A percentile compares a stretch with the other conserved stretches of the same genome.
Conservation (phyloP, 2,113 vertebrate species). For the Pampusana beccarii region DNA sequence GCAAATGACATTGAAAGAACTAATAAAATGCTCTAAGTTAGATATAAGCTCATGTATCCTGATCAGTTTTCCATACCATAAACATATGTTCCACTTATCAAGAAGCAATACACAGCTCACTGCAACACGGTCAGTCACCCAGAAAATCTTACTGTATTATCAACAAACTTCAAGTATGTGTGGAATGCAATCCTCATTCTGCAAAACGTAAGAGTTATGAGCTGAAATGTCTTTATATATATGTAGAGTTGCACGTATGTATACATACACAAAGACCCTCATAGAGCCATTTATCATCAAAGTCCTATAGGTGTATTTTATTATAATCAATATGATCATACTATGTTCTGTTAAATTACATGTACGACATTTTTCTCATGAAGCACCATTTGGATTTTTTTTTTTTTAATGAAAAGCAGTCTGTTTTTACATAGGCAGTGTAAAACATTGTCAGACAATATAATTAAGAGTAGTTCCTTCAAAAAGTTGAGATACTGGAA, state of each 20-base stretch:
- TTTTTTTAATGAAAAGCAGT: background rate
- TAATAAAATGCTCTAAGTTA: background rate
- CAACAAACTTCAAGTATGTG: background rate
- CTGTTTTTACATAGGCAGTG: background rate
- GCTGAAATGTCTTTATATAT: background rate
- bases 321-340: background rate
- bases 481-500: background rate
- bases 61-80: background rate
- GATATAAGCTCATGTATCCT: background rate
- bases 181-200: background rate
- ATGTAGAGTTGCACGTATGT: background rate
- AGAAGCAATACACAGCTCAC: background rate
- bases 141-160: background rate
- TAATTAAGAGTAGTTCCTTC: background rate
- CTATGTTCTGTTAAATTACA: background rate
- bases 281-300: background rate
- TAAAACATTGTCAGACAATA: background rate
- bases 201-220: background rate
- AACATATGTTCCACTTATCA: background rate
- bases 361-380: background rate
- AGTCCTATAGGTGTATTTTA: background rate
- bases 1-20: background rate
- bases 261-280: background rate
- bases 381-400: background rate
- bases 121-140: background rate